These are phyloP conservation scores for Tachysurus vachellii DNA, from an alignment of 2,113 vertebrate genomes.

Conservation along the genomic window DNA sequence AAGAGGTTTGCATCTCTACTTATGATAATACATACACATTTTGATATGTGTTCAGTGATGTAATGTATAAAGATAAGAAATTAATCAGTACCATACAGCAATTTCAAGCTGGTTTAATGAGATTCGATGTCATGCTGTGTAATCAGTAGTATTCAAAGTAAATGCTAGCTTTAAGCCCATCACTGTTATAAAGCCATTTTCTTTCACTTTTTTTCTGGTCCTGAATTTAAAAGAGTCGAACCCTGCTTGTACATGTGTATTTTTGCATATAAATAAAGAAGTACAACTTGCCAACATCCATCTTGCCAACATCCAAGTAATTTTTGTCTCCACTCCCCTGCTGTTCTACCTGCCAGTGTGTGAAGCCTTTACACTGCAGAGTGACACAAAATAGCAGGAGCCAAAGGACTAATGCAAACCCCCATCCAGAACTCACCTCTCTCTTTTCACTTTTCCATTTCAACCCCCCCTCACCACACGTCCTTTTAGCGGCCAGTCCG, in stretches of 20 bases:
- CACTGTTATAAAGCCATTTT: neutral
- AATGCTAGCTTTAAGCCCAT: neutral
- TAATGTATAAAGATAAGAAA: neutral
- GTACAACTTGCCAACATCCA: slow-evolving; percentile 38
- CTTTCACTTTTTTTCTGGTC: neutral
- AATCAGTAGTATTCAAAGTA: neutral
- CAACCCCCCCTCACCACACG: slow-evolving; percentile 32
- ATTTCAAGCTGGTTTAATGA: neutral
- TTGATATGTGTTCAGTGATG: neutral
- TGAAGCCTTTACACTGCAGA: slow-evolving; percentile 62
- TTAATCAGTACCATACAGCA: neutral
- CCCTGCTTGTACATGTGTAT: neutral
- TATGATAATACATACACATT: neutral
- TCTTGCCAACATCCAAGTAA: slow-evolving; percentile 57
- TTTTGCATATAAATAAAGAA: slow-evolving; percentile 45
- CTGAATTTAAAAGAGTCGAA: slow-evolving; percentile 39
- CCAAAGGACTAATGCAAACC: slow-evolving; percentile 64
- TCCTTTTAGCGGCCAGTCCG: slow-evolving; percentile 64
- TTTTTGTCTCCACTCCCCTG: slow-evolving; percentile 57
- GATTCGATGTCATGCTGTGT: neutral
- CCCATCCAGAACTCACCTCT: slow-evolving; percentile 35
- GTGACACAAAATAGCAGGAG: slow-evolving; percentile 62
- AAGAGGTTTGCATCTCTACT: neutral
- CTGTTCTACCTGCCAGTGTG: slow-evolving; percentile 62
- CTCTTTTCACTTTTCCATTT: slow-evolving; percentile 42